Base-by-base conservation (phyloP, 2,888 invertebrate genomes). In the Achlya flavicornis region DNA sequence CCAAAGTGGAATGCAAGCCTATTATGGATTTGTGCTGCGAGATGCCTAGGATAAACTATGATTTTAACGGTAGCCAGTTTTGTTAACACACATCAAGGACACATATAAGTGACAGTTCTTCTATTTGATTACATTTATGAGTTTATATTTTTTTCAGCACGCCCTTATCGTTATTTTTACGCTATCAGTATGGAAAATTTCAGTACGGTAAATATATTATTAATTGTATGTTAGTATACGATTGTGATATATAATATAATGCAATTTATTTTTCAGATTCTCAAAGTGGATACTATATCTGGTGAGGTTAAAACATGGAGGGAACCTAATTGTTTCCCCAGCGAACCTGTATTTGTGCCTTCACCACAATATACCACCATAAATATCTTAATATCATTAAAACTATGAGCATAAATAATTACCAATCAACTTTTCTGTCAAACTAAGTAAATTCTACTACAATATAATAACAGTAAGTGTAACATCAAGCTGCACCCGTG, bases 271-370 rank as follows among this genome's bases (percentile, higher is more conserved):
- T 19, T 41, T 2, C 59, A 59, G 60, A 38, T 60, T 6, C 19
- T 60, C 12, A 60, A 60, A 19, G 60, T 60, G 41, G 60, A 60
- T 16, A 61, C 61, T 0, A 48, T 16, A n/a, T 53, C 19, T 32
- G 53, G 46, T 46, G 41, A 57, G 1, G 26, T 62, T 32, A 38
- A 64, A 38, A 60, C 19, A 58, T 61, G 63, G 59, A 35, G 43
- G 26, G 61, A n/a, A 19, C 26, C 61, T 58, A 43, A 60, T 10
- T 60, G 60, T 43, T 41, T 41, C 41, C 41, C 60, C 5, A 60
- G 60, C 7, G 60, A 60, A 12, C 60, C 60, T 4, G 26, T 60
- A 38, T 48, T 61, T n/a, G 61, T 61, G 11, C 26, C 58, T 58
- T 12, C 46, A 33, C 48, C 46, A n/a, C 3, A 33, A 61, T 33